phyloP scores from a whole-genome alignment of 2,797 vertebrate species.

The Choloepus didactylus region DNA sequence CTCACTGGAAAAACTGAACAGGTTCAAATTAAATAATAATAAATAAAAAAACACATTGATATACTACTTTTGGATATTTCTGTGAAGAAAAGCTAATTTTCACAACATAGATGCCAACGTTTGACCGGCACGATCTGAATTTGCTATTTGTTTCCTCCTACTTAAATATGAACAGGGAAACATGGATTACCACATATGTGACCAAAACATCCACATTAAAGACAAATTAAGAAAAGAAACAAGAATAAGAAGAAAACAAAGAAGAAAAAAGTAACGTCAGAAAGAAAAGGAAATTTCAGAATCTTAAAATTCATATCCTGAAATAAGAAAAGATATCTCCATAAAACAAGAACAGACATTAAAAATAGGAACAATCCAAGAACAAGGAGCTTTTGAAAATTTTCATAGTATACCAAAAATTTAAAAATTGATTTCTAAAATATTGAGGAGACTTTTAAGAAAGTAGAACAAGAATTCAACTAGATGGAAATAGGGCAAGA shows the following conservation, averaged over 20 bases:
- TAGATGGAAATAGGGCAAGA: neutral
- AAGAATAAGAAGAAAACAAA: neutral
- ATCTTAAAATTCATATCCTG: neutral
- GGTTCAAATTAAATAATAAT: neutral
- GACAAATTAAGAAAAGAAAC: neutral
- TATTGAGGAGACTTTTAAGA: neutral
- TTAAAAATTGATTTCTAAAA: constrained; percentile 13
- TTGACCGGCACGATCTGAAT: neutral
- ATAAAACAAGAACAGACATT: neutral
- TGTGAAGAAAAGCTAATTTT: constrained; percentile 7
- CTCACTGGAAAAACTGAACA: neutral
- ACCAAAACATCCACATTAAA: neutral
- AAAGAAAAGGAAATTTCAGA: constrained; percentile 2
- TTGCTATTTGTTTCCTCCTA: neutral
- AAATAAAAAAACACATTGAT: neutral
- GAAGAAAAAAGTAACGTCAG: neutral
- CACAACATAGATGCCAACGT: neutral
- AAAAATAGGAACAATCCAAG: neutral
- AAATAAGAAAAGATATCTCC: neutral
- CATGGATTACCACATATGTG: neutral
- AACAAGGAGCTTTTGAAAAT: neutral
- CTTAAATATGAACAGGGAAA: neutral
- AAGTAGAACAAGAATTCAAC: neutral
- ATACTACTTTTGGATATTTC: neutral
- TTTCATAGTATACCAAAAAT: neutral